These are phyloP conservation scores for Eueremaeus valkanovi DNA, from an alignment of 2,888 invertebrate species.

Conservation along the genomic window DNA sequence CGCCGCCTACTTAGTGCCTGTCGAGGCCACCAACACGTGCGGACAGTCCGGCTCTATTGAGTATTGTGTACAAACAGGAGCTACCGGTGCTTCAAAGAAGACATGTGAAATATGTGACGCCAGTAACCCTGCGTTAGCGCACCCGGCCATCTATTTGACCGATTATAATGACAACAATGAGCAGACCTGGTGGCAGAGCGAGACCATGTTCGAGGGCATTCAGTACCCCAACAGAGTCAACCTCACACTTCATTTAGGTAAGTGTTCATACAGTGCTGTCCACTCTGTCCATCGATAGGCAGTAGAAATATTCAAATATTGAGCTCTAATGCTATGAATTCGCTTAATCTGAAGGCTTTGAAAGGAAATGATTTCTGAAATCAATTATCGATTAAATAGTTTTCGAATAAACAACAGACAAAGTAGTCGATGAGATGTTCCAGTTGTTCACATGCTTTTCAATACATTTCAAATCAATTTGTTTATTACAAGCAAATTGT, in stretches of 20 bases:
- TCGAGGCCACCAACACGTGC: slow-evolving; percentile 94
- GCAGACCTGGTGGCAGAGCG: slow-evolving; percentile 96
- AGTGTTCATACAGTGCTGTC: slow-evolving; percentile 37
- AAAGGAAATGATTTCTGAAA: not conserved
- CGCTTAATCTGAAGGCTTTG: no score
- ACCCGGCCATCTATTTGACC: slow-evolving; percentile 73
- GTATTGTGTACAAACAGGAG: slow-evolving; percentile 89
- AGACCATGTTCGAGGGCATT: slow-evolving; percentile 91
- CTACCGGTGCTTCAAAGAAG: slow-evolving; percentile 63
- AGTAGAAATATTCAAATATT: no score
- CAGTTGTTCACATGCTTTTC: no score
- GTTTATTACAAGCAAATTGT: no score
- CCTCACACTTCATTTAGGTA: slow-evolving; percentile 79
- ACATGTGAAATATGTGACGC: slow-evolving; percentile 73
- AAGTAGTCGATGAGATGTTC: no score
- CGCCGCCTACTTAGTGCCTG: slow-evolving; percentile 81
- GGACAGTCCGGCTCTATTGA: slow-evolving; percentile 72
- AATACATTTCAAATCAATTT: no score
- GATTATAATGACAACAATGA: slow-evolving; percentile 86
- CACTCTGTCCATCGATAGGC: no score
- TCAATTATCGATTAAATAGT: not conserved
- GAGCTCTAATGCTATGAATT: no score
- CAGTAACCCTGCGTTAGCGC: slow-evolving; percentile 59
- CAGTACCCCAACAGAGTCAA: slow-evolving; percentile 89
- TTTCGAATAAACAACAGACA: not conserved